Evolutionary conservation across 2,113 vertebrate species (phyloP), one percentile per base, ranked within the genome.

Genomic region (Tricholaema leucomelas): DNA sequence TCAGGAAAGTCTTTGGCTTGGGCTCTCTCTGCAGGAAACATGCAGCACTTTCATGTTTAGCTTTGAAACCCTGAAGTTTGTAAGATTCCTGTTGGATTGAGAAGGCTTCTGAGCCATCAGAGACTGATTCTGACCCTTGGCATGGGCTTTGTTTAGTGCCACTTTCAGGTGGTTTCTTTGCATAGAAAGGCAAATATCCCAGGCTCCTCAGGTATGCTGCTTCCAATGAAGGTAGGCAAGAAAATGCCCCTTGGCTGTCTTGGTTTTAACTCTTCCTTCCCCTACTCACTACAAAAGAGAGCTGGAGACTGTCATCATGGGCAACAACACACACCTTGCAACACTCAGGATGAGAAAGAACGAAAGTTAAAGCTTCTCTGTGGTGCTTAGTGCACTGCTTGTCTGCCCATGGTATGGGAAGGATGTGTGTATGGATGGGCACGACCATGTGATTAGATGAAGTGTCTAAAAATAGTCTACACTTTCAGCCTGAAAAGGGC

Each of bases 361-460:
- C 7, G 78, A 64, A 75, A 69, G 10, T 72, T 35, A 66, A 64
- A 87, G 50, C 31, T 81, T 11, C 27, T 75, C 80, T 74, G 19
- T 64, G 11, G 17, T 87, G 67, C 31, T 90, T 24, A 65, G 38
- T 69, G 35, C 7, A 21, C 36, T 61, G 58, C 48, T 83, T 38
- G 35, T 87, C 33, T 64, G 54, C 55, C 73, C 27, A 4, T 58
- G 24, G 15, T 54, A 8, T 64, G 40, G 50, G n/a, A 91, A 91
- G 52, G 81, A 91, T 74, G 33, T 50, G 27, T 50, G 14, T 64
- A 44, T 78, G 54, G 73, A 81, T 46, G 70, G 52, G 46, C 65
- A 91, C 50, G 50, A 92, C 27, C 77, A 50, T 85, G 74, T 82
- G 87, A 82, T 76, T 87, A 90, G 73, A 72, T 83, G 86, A 93